A percentile compares a stretch with the other conserved stretches of the same genome.
These are phyloP conservation scores for Scaptomyza pallida DNA, from an alignment of 1,140 invertebrate species.

Conservation along the genomic window DNA sequence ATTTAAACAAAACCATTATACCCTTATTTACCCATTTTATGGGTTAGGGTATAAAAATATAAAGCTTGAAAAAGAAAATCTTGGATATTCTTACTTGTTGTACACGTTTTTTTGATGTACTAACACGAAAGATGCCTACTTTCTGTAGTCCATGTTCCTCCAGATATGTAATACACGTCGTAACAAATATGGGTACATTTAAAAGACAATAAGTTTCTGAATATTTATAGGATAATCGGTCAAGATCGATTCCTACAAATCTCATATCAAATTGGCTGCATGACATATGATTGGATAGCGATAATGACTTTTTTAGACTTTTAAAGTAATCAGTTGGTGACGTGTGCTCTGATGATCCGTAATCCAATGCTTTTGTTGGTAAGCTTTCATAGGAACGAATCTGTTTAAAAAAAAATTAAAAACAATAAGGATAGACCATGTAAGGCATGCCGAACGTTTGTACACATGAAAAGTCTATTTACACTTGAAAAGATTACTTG, in stretches of 20 bases:
- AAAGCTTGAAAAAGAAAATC: too few relatives aligned
- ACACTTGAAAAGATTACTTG: too few relatives aligned
- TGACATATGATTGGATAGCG: slow-evolving; percentile 52
- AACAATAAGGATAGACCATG: too few relatives aligned
- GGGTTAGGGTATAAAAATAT: too few relatives aligned
- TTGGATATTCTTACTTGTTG: slow-evolving; percentile 95
- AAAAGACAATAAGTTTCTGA: slow-evolving; percentile 31
- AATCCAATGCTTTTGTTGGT: slow-evolving; percentile 52
- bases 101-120: slow-evolving; percentile 94
- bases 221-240: slow-evolving; percentile 25
- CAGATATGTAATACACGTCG: slow-evolving; percentile 91
- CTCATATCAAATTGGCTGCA: slow-evolving; percentile 84
- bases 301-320: slow-evolving; percentile 42
- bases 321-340: slow-evolving; percentile 15
- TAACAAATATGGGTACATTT: slow-evolving; percentile 90
- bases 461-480: too few relatives aligned
- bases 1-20: too few relatives aligned
- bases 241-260: slow-evolving; percentile 85
- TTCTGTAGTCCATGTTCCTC: slow-evolving; percentile 91
- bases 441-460: too few relatives aligned
- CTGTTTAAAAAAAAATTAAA: slow-evolving; percentile 19
- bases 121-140: slow-evolving; percentile 95
- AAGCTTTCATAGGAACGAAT: slow-evolving; percentile 77
- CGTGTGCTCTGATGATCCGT: slow-evolving; percentile 8
- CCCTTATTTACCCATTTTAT: too few relatives aligned